Evolutionary conservation across 1,140 invertebrate species (phyloP).

Genomic region (Pseudomyrmex sp.): DNA sequence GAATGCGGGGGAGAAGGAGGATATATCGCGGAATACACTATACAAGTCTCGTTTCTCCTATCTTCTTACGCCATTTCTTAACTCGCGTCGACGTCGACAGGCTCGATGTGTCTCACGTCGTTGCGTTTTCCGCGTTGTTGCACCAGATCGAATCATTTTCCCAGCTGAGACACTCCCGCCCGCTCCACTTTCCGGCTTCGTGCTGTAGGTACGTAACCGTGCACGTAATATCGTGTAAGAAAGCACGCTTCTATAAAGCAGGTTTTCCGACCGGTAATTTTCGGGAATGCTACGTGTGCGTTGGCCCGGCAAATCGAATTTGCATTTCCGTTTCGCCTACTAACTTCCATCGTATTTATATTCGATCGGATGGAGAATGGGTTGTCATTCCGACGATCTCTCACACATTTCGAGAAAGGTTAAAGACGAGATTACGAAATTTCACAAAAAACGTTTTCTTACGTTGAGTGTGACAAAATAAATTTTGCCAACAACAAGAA

Average conservation of each 20-base stretch:
- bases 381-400: background rate
- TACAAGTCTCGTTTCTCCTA: constrained; percentile 33
- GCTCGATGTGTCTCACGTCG: constrained; percentile 51
- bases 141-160: constrained; percentile 70
- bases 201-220: constrained; percentile 34
- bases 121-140: constrained; percentile 67
- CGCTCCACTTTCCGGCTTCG: constrained; percentile 33
- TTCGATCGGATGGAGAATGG: background rate
- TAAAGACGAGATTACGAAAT: constrained; percentile 12
- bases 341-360: constrained; percentile 43
- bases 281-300: constrained; percentile 49
- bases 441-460: background rate
- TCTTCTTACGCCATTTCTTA: constrained; percentile 41
- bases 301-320: constrained; percentile 62
- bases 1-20: background rate
- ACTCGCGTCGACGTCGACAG: constrained; percentile 41
- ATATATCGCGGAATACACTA: constrained; percentile 38
- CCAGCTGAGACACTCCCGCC: constrained; percentile 53
- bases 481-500: too few species aligned
- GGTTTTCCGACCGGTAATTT: constrained; percentile 55
- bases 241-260: constrained; percentile 57
- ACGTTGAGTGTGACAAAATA: too few species aligned
- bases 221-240: constrained; percentile 42
- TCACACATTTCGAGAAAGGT: background rate
- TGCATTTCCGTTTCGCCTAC: constrained; percentile 37